phyloP scores from a whole-genome alignment of 1,140 invertebrate genomes.

The Ceratosolen fusciceps region DNA sequence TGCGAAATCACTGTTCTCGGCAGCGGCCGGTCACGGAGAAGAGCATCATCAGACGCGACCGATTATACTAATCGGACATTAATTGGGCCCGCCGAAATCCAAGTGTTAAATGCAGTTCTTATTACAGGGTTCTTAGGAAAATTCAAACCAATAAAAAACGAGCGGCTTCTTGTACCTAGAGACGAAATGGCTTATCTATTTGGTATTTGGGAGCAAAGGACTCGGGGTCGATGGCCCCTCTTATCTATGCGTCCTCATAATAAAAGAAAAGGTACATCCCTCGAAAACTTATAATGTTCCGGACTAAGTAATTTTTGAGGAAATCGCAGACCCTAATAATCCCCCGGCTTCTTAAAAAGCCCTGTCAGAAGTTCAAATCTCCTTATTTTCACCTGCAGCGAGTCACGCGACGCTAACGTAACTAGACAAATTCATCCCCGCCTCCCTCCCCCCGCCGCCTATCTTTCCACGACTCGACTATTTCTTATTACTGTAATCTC shows the following conservation, averaged over 20 bases:
- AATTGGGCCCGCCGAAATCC: constrained; percentile 19
- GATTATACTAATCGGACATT: constrained; percentile 20
- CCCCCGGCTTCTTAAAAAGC: too few species aligned
- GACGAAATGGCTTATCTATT: not conserved
- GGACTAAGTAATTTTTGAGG: not conserved
- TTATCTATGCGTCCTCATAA: not conserved
- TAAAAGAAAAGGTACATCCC: constrained; percentile 7
- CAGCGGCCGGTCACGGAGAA: too few species aligned
- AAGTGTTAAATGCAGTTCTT: not conserved
- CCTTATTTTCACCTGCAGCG: not conserved
- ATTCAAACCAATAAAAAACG: constrained; percentile 7
- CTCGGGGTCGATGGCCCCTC: not conserved
- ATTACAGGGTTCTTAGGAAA: not conserved
- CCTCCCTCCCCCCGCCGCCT: not conserved
- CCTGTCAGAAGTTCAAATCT: not conserved
- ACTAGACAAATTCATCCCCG: not conserved
- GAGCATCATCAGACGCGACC: not conserved
- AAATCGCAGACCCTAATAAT: constrained; percentile 2
- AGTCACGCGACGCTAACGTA: not conserved
- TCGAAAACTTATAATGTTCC: not conserved
- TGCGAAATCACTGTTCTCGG: not conserved
- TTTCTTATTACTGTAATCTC: too few species aligned
- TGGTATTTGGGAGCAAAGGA: not conserved
- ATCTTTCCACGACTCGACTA: too few species aligned
- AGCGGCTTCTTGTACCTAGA: not conserved